A percentile compares a stretch with the other conserved stretches of the same genome.
phyloP scores from a whole-genome alignment of 1,140 invertebrate genomes.

The Ectropis grisescens region DNA sequence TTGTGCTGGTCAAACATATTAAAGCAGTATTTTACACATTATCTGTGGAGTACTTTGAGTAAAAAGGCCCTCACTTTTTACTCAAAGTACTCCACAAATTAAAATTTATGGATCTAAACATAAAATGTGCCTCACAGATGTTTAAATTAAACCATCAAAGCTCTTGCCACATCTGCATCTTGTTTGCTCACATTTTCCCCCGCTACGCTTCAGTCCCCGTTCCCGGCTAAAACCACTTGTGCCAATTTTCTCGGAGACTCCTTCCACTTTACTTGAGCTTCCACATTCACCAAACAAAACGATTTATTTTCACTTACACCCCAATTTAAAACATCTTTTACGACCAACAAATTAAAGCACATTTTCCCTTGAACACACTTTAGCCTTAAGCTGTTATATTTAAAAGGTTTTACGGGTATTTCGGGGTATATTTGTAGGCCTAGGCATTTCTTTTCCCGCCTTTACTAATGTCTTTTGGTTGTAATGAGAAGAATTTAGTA shows the following conservation, averaged over 20 bases:
- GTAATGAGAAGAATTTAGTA: slow-evolving; percentile 41
- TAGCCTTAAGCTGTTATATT: no score
- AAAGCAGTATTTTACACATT: no score
- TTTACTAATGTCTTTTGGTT: slow-evolving; percentile 45
- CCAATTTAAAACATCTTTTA: slow-evolving; percentile 18
- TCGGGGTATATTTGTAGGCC: slow-evolving; percentile 42
- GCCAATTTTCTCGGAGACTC: slow-evolving; percentile 66
- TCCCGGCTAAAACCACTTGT: slow-evolving; percentile 64
- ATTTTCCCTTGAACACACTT: slow-evolving; percentile 10
- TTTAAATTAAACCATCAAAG: neutral
- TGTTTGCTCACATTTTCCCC: no score
- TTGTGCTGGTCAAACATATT: no score
- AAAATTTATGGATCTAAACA: no score
- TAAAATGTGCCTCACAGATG: slow-evolving; percentile 1
- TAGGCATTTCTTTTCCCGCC: slow-evolving; percentile 43
- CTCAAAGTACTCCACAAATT: no score
- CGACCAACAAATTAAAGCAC: slow-evolving; percentile 11
- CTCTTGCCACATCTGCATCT: slow-evolving; percentile 6
- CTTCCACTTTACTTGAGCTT: slow-evolving; percentile 62
- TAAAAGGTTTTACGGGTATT: slow-evolving; percentile 16
- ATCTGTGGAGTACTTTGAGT: no score
- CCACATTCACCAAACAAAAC: slow-evolving; percentile 21
- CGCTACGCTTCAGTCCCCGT: no score
- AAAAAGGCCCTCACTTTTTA: no score
- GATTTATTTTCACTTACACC: slow-evolving; percentile 20